Conservation (phyloP, 1,140 invertebrate genomes). For the Drosophila cardini region DNA sequence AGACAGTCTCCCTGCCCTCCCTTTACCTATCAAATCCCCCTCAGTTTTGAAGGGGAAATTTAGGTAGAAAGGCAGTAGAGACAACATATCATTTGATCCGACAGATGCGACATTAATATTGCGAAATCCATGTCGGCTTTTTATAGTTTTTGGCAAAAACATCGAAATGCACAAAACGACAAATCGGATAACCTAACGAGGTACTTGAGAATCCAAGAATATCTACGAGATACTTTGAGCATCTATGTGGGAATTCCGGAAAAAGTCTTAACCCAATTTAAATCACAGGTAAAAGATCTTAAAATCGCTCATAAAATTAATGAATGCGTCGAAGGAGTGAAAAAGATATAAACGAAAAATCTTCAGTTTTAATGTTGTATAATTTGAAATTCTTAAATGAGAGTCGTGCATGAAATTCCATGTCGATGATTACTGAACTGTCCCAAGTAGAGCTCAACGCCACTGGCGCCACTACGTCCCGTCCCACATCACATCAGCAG, state of each 20-base stretch:
- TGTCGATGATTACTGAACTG: constrained; percentile 31
- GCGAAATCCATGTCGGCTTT: constrained; percentile 51
- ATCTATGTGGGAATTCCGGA: background rate
- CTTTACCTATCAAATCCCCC: background rate
- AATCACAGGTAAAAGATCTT: constrained; percentile 8
- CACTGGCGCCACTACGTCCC: constrained; percentile 25
- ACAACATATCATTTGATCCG: constrained; percentile 7
- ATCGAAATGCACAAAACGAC: constrained; percentile 15
- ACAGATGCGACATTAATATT: constrained; percentile 41
- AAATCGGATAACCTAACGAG: background rate
- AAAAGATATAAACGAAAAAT: background rate
- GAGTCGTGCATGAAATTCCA: constrained; percentile 43
- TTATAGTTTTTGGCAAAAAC: constrained; percentile 59
- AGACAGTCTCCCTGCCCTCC: constrained; percentile 4
- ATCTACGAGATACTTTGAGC: background rate
- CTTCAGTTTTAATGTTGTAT: background rate
- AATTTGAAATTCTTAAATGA: constrained; percentile 10
- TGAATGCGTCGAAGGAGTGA: background rate
- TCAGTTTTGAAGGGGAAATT: background rate
- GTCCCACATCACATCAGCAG: constrained; percentile 9
- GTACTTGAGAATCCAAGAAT: background rate
- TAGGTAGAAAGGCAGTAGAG: background rate
- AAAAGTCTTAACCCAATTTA: constrained; percentile 10
- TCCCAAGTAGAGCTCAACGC: constrained; percentile 24
- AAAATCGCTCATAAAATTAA: constrained; percentile 30